These are phyloP conservation scores for Stegana nigrithorax DNA, from an alignment of 2,888 invertebrate genomes.

Conservation along the genomic window DNA sequence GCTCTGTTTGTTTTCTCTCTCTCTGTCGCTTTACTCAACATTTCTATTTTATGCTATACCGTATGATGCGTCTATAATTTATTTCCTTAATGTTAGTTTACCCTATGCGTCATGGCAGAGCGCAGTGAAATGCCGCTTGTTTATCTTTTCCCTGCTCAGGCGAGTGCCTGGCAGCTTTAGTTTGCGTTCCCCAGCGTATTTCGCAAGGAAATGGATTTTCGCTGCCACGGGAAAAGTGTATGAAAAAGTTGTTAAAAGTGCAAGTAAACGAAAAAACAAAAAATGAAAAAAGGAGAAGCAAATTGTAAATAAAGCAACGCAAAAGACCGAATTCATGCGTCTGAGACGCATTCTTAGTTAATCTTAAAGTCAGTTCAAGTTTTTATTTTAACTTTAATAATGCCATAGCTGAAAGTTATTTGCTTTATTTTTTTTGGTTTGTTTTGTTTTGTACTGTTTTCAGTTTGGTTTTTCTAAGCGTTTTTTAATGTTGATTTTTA, in stretches of 20 bases:
- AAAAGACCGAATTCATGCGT: no score
- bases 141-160: neutral
- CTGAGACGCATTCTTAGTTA: constrained; percentile 8
- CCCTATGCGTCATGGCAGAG: no score
- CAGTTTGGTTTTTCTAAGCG: neutral
- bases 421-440: neutral
- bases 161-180: constrained; percentile 3
- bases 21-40: neutral
- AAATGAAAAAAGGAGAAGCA: neutral
- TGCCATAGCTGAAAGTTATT: no score
- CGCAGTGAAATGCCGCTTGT: neutral
- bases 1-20: neutral
- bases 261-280: neutral
- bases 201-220: constrained; percentile 20
- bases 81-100: neutral
- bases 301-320: neutral
- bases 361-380: constrained; percentile 18
- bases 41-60: neutral
- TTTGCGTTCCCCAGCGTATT: constrained; percentile 5
- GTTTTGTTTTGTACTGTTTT: neutral
- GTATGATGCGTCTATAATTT: neutral
- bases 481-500: neutral
- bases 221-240: neutral
- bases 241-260: constrained; percentile 3
- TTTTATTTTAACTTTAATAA: neutral